Percentiles rank a stretch among this genome's conserved stretches.
Conservation (phyloP, 2,888 invertebrate genomes). For the Zhengitettix transpicula region DNA sequence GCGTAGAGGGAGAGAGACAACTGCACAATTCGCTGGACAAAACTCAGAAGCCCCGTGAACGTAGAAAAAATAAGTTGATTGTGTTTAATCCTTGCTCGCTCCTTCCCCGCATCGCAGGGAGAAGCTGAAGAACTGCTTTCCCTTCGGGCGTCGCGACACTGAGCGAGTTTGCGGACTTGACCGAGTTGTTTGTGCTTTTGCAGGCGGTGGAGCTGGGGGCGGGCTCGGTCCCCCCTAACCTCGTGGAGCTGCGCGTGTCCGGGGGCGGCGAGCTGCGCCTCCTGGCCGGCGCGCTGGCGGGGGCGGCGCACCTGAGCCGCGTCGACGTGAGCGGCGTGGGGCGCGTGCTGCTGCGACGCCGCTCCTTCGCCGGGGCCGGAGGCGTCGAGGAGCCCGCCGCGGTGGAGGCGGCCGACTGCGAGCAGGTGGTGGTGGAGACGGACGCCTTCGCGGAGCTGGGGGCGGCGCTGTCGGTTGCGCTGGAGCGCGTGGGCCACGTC, state of each 20-base stretch:
- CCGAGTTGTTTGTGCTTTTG: neutral
- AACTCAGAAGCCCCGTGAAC: too few species aligned
- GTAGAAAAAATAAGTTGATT: too few species aligned
- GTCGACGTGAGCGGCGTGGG: conserved; percentile 35
- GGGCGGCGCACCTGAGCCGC: conserved; percentile 34
- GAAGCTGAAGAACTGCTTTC: too few species aligned
- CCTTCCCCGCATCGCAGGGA: too few species aligned
- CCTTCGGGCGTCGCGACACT: too few species aligned
- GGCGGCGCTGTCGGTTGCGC: conserved; percentile 44
- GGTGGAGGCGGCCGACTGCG: conserved; percentile 29
- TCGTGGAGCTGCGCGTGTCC: conserved; percentile 32
- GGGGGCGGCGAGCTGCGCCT: conserved; percentile 38
- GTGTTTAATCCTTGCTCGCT: too few species aligned
- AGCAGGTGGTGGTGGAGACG: conserved; percentile 40
- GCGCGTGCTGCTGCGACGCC: conserved; percentile 35
- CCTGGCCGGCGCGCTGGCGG: conserved; percentile 36
- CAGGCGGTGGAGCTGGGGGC: conserved; percentile 25
- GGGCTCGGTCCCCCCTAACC: conserved; percentile 35
- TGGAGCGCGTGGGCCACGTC: conserved; percentile 38
- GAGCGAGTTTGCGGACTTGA: too few species aligned
- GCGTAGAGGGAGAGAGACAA: too few species aligned
- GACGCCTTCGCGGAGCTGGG: conserved; percentile 43
- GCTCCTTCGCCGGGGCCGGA: conserved; percentile 31
- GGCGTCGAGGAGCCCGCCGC: neutral
- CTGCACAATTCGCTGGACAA: too few species aligned